These are phyloP conservation scores for Diogma glabrata DNA, from an alignment of 2,888 invertebrate species.

Conservation along the genomic window DNA sequence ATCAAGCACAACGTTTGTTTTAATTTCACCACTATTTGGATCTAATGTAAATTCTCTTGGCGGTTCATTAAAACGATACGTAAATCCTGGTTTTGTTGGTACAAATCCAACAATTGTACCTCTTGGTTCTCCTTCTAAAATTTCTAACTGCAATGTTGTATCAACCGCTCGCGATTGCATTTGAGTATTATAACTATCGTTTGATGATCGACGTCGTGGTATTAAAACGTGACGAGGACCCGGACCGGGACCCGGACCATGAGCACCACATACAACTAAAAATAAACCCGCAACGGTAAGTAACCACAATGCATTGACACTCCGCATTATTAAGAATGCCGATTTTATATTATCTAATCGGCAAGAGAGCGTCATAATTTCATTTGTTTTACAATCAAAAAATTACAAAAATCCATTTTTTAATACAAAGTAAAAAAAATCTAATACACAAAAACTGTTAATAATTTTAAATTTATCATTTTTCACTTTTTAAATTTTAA, in stretches of 20 bases:
- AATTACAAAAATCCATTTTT: too few species aligned
- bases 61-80: conserved; percentile 86
- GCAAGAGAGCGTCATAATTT: conserved; percentile 25
- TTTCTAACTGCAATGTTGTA: conserved; percentile 73
- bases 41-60: conserved; percentile 79
- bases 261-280: conserved; percentile 20
- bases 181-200: conserved; percentile 40
- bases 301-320: conserved; percentile 15
- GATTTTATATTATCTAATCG: conserved; percentile 20
- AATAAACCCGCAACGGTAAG: conserved; percentile 20
- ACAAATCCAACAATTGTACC: conserved; percentile 80
- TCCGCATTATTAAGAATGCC: conserved; percentile 20
- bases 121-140: conserved; percentile 72
- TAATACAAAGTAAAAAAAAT: too few species aligned
- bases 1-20: conserved; percentile 70
- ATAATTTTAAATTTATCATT: too few species aligned
- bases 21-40: conserved; percentile 71
- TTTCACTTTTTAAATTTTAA: too few species aligned
- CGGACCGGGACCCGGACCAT: conserved; percentile 25
- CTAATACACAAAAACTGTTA: too few species aligned
- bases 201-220: conserved; percentile 31
- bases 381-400: too few species aligned
- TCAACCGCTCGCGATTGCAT: conserved; percentile 85
- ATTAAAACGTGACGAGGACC: conserved; percentile 24
- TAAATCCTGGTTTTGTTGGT: conserved; percentile 75